Conservation (phyloP, 2,797 vertebrate species). For the Poeciliopsis turneri region DNA sequence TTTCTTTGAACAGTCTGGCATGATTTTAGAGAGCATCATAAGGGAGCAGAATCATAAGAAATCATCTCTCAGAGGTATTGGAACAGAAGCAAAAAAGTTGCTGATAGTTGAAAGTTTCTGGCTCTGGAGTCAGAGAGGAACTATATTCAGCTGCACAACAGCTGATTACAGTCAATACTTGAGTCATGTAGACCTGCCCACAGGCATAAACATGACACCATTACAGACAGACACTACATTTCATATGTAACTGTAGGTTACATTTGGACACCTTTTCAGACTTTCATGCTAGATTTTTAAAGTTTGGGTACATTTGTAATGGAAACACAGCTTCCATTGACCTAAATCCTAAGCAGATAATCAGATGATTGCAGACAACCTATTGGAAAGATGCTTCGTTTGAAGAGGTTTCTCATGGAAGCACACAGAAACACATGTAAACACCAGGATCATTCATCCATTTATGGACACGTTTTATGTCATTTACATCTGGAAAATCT, state of each 20-base stretch:
- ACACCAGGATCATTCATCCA: background rate
- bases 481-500: too few species aligned
- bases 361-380: background rate
- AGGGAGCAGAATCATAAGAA: conserved; percentile 68
- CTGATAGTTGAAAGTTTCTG: conserved; percentile 65
- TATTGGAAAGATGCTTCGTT: background rate
- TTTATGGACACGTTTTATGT: background rate
- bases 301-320: too few species aligned
- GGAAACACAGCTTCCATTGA: background rate
- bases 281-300: background rate
- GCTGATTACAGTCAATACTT: conserved; percentile 36
- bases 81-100: conserved; percentile 68
- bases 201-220: conserved; percentile 18
- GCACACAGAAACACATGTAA: background rate
- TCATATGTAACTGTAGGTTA: background rate
- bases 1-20: conserved; percentile 77
- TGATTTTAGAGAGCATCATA: conserved; percentile 73
- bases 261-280: background rate
- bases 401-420: background rate
- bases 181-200: conserved; percentile 32
- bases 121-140: conserved; percentile 43
- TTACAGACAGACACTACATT: background rate
- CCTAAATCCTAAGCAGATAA: background rate
- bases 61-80: conserved; percentile 72
- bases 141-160: conserved; percentile 40